A percentile compares a stretch with the other conserved stretches of the same genome.
phyloP scores from a whole-genome alignment of 2,113 vertebrate species.

The Apodemus speciosus region DNA sequence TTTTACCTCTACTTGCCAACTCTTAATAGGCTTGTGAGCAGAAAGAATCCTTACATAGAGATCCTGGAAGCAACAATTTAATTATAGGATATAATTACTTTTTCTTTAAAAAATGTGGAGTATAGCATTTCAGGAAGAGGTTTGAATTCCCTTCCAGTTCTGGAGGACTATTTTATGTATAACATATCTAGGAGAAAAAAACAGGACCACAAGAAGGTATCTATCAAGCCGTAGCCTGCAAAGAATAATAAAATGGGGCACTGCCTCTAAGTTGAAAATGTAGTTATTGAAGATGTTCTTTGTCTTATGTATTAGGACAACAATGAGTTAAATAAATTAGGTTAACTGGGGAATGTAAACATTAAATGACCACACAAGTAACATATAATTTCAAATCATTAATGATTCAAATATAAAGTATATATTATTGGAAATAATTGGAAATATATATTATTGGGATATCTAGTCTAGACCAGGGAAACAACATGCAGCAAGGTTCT shows the following conservation, averaged over 20 bases:
- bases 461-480: constrained; percentile 23
- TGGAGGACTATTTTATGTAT: neutral
- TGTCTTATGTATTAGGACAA: neutral
- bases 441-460: too few species aligned
- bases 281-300: neutral
- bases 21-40: constrained; percentile 23
- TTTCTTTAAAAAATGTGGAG: constrained; percentile 18
- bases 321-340: neutral
- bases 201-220: neutral
- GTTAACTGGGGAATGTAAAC: neutral
- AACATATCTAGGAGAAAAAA: neutral
- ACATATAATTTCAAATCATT: neutral
- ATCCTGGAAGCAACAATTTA: constrained; percentile 36
- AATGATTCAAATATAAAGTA: constrained; percentile 9
- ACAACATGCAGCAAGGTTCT: neutral
- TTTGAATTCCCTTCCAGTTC: constrained; percentile 2
- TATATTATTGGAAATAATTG: neutral
- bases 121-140: constrained; percentile 12
- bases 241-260: neutral
- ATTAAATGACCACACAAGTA: constrained; percentile 20
- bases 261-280: neutral
- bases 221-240: neutral
- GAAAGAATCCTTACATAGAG: constrained; percentile 12
- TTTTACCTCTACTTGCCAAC: neutral
- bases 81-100: neutral